A percentile compares a stretch with the other conserved stretches of the same genome.
Conservation (phyloP, 2,797 vertebrate genomes). For the Sitta carolinensis region DNA sequence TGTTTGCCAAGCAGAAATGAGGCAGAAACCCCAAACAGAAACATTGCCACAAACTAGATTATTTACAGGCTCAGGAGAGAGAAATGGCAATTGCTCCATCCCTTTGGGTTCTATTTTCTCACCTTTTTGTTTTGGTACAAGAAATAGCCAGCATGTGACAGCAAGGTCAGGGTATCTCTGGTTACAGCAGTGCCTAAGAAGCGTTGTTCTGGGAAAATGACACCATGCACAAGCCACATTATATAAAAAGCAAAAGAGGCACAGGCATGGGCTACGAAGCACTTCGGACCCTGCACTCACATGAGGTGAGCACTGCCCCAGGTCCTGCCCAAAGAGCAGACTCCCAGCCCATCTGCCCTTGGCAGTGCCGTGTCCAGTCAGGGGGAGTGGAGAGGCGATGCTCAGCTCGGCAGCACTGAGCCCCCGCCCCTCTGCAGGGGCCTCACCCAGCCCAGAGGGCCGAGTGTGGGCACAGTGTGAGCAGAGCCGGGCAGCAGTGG, state of each 20-base stretch:
- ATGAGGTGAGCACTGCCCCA: background rate
- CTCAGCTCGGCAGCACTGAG: no score
- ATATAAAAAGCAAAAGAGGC: background rate
- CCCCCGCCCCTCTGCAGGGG: no score
- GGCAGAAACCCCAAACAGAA: background rate
- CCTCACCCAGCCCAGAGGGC: no score
- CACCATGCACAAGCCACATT: background rate
- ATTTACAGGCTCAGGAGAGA: background rate
- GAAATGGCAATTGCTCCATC: background rate
- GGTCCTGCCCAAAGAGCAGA: background rate
- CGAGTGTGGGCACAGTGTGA: background rate
- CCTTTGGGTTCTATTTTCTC: constrained; percentile 31
- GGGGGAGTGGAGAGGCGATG: background rate
- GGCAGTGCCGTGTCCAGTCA: background rate
- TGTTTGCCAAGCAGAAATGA: background rate
- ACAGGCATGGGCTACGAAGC: rapidly evolving
- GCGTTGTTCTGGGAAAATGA: background rate
- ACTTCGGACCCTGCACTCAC: background rate
- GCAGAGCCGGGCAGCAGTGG: no score
- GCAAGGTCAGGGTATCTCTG: constrained; percentile 35
- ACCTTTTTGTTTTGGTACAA: constrained; percentile 22
- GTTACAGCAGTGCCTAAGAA: constrained; percentile 24
- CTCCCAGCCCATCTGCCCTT: background rate
- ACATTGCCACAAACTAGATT: background rate
- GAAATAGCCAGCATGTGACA: background rate